Evolutionary conservation across 2,113 vertebrate species (phyloP).

Genomic region (Bombycilla garrulus): DNA sequence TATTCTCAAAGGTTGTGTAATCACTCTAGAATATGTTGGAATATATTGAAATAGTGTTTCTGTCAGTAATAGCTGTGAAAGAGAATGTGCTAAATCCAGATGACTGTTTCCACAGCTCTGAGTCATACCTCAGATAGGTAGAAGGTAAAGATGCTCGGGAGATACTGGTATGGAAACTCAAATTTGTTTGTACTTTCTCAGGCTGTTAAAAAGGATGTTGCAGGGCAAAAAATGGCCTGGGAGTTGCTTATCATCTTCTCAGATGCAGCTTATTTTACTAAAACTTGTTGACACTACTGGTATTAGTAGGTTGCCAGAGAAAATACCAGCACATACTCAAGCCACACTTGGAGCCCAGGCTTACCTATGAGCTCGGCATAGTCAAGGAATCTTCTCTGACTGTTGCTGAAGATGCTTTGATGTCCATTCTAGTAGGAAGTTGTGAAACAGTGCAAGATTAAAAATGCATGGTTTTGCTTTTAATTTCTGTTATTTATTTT

Average conservation of each 20-base stretch:
- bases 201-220: neutral
- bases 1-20: neutral
- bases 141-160: neutral
- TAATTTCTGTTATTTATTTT: neutral
- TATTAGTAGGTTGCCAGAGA: neutral
- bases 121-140: neutral
- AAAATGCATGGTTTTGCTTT: neutral
- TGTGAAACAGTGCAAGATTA: neutral
- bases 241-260: neutral
- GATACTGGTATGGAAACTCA: neutral
- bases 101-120: neutral
- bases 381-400: neutral
- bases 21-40: neutral
- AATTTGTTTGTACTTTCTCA: neutral
- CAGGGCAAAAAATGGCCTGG: neutral
- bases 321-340: neutral
- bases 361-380: neutral
- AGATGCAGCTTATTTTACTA: neutral
- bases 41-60: neutral
- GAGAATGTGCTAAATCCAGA: neutral
- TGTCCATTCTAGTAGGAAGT: neutral
- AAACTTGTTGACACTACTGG: neutral
- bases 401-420: neutral
- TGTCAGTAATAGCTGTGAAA: neutral
- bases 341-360: neutral